A percentile compares a stretch with the other conserved stretches of the same genome.
These are phyloP conservation scores for Erethizon dorsatum DNA, from an alignment of 2,797 vertebrate genomes.

Conservation along the genomic window DNA sequence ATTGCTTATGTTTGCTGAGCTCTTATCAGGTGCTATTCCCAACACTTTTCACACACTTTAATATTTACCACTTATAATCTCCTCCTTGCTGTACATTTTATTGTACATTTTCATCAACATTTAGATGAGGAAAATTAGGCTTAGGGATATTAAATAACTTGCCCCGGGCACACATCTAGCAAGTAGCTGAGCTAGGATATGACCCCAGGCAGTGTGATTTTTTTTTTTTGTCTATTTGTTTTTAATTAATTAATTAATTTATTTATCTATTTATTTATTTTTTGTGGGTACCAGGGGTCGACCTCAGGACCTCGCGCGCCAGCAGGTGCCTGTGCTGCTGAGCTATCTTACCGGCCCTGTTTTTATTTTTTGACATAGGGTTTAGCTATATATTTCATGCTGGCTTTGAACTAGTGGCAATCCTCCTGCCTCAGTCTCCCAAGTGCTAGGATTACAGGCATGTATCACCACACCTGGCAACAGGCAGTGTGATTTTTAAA, in stretches of 20 bases:
- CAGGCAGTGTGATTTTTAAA: background rate
- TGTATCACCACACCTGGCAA: background rate
- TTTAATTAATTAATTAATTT: too few relatives aligned
- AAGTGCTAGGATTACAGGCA: background rate
- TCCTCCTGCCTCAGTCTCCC: background rate
- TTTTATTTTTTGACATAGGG: background rate
- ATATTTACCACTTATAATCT: background rate
- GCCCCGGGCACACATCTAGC: background rate
- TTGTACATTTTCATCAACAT: background rate
- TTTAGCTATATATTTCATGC: background rate
- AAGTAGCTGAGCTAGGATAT: background rate
- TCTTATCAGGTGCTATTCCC: background rate
- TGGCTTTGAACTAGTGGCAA: background rate
- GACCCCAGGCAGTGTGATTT: background rate
- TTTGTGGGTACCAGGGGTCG: too few relatives aligned
- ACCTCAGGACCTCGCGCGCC: too few relatives aligned
- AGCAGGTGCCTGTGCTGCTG: too few relatives aligned
- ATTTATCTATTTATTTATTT: too few relatives aligned
- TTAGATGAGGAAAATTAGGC: conserved; percentile 21
- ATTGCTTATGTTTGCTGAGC: background rate
- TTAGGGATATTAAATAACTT: background rate
- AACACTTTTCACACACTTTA: background rate
- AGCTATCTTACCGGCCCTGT: too few relatives aligned
- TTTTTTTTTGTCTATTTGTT: background rate
- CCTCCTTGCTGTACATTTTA: background rate